Evolutionary conservation across 1,140 invertebrate genomes (phyloP), one percentile per base, ranked within the genome.

Genomic region (Bombus consobrinus): DNA sequence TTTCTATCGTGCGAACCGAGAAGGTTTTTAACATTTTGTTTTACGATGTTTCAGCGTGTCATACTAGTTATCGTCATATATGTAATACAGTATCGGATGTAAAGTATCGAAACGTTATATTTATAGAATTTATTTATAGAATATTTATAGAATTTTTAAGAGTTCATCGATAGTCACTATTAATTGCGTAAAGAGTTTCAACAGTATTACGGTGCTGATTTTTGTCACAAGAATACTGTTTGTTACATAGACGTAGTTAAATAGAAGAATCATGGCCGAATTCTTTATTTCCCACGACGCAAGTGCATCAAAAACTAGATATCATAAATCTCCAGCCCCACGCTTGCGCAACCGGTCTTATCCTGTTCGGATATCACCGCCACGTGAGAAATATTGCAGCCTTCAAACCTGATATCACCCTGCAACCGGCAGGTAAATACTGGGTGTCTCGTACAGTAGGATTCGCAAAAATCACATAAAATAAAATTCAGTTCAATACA

Each of bases 301-400:
- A 25, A 34, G 22, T 53, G 43, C 73, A 34, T 53, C 57, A 59
- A 25, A 62, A 78, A 43, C 75, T 41, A 25, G 75, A 78, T n/a
- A 62, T 41, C 75, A 64, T 78, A 78, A 78, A 78, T 78, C 75
- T 78, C 28, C 32, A 53, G 18, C 47, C 18, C 47, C 47, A 43
- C 22, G 43, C 59, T 41, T 78, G 59, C 37, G 37, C 34, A 64
- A 43, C 57, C 75, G 59, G 59, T 64, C 75, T 78, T 78, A 78
- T 78, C 75, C 59, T 32, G 75, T 78, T 64, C 15, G 75, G 64
- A 64, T 64, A 78, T 78, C 59, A 62, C 41, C 75, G 75, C 59
- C 59, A 25, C 75, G 75, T 64, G 59, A 64, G 59, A 62, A 78
- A 78, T 78, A 78, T 64, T 64, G 75, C 75, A 25, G 59, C 57